Evolutionary conservation across 2,113 vertebrate species (phyloP), one percentile per base, ranked within the genome.

Genomic region (Phoenicopterus ruber): DNA sequence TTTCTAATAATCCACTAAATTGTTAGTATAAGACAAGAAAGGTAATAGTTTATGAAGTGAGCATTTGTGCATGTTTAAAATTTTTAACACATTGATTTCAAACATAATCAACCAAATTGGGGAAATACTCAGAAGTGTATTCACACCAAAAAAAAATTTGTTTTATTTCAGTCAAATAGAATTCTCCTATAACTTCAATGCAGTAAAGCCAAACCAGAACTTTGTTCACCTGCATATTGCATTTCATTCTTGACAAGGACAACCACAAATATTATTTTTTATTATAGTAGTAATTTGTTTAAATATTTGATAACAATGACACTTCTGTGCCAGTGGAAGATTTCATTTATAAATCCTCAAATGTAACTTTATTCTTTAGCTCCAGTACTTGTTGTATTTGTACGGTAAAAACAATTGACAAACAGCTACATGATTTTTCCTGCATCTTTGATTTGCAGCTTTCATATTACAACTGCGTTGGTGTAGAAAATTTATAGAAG

Each of bases 381-480:
- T 93, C 38, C 62, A 46, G 29, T 50, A 58, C 76, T 65, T 83
- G 9, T 67, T 94, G 18, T 57, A 54, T 54, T 70, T 86, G n/a
- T 42, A 32, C 16, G 73, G 83, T 84, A 96, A 93, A 94, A 93
- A 81, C 21, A 55, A 31, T 34, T 95, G 44, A 50, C 54, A 72
- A 88, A 77, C 5, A 90, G 24, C 13, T 58, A 36, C 12, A 3
- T 74, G 46, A 63, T 83, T 86, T 90, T 97, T 78, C 47, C n/a
- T 94, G 32, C 34, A 70, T 77, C 61, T 94, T 94, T 79, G 69
- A 61, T 84, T 96, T 95, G 69, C 87, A 94, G n/a, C 66, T 95
- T 97, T 87, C 9, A 1, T 80, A 63, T 81, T 93, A 34, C 52
- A 70, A 38, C 6, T 86, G 58, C 22, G 6, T 57, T 78, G 20